phyloP scores from a whole-genome alignment of 1,140 invertebrate genomes.

The Lepidotrigona ventralis region DNA sequence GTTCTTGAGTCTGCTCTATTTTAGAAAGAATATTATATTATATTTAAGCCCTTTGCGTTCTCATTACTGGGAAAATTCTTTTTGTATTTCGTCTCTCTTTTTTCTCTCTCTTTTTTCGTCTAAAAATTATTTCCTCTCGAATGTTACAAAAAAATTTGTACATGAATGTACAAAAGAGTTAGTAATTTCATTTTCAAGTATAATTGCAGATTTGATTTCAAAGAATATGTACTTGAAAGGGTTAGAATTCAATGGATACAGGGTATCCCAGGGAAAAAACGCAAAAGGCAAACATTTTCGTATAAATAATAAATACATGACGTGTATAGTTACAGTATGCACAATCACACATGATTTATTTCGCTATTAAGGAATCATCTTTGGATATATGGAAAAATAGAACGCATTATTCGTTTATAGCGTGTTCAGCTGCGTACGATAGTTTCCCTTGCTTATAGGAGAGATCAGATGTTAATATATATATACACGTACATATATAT shows the following conservation, averaged over 20 bases:
- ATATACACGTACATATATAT: constrained; percentile 32
- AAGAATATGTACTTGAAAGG: neutral
- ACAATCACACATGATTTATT: neutral
- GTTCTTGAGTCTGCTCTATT: constrained; percentile 43
- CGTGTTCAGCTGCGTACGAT: constrained; percentile 22
- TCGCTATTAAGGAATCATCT: constrained; percentile 6
- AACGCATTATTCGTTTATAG: constrained; percentile 25
- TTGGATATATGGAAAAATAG: constrained; percentile 19
- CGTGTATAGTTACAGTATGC: constrained; percentile 9
- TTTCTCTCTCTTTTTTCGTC: neutral
- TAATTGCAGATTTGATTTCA: neutral
- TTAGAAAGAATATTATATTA: constrained; percentile 20
- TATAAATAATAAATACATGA: neutral
- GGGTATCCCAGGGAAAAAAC: constrained; percentile 39
- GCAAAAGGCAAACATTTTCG: constrained; percentile 19
- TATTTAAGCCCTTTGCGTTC: constrained; percentile 39
- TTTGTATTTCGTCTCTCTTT: neutral
- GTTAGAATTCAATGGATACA: constrained; percentile 27
- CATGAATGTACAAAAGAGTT: neutral
- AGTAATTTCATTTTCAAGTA: neutral
- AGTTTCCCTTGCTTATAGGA: constrained; percentile 30
- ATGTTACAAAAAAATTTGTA: neutral
- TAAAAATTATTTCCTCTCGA: neutral
- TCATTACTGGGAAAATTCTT: constrained; percentile 28
- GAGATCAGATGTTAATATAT: constrained; percentile 36